phyloP scores from a whole-genome alignment of 1,140 invertebrate species.

The Ostrea denselamellosa region DNA sequence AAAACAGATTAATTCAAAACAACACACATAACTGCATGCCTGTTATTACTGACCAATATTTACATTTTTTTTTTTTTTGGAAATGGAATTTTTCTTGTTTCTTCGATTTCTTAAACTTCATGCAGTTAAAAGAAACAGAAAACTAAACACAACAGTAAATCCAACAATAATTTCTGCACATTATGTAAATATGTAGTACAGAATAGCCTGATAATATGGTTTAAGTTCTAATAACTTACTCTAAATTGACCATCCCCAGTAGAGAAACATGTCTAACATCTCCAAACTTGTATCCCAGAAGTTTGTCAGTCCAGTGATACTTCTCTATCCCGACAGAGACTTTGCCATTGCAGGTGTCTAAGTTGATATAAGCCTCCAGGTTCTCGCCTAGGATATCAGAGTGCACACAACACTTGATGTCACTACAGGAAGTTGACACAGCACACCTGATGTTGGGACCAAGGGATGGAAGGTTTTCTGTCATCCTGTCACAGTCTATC shows the following conservation, averaged over 20 bases:
- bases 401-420: slow-evolving; percentile 50
- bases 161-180: too few relatives aligned
- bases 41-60: too few relatives aligned
- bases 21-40: too few relatives aligned
- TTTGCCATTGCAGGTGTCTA: slow-evolving; percentile 50
- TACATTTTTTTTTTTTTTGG: too few relatives aligned
- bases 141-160: too few relatives aligned
- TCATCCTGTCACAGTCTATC: neutral
- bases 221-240: slow-evolving; percentile 38
- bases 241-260: slow-evolving; percentile 42
- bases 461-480: neutral
- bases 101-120: too few relatives aligned
- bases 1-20: too few relatives aligned
- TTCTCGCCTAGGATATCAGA: slow-evolving; percentile 36
- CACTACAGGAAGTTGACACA: slow-evolving; percentile 45
- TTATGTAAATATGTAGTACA: too few relatives aligned
- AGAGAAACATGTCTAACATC: slow-evolving; percentile 10
- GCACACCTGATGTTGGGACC: neutral
- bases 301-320: slow-evolving; percentile 43
- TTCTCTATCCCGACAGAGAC: slow-evolving; percentile 54
- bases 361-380: slow-evolving; percentile 45
- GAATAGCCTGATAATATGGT: too few relatives aligned
- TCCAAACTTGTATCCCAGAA: slow-evolving; percentile 53
- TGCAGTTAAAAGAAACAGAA: too few relatives aligned
- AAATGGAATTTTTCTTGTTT: too few relatives aligned